These are phyloP conservation scores for Colistium nudipinnis DNA, from an alignment of 2,113 vertebrate genomes.

Conservation along the genomic window DNA sequence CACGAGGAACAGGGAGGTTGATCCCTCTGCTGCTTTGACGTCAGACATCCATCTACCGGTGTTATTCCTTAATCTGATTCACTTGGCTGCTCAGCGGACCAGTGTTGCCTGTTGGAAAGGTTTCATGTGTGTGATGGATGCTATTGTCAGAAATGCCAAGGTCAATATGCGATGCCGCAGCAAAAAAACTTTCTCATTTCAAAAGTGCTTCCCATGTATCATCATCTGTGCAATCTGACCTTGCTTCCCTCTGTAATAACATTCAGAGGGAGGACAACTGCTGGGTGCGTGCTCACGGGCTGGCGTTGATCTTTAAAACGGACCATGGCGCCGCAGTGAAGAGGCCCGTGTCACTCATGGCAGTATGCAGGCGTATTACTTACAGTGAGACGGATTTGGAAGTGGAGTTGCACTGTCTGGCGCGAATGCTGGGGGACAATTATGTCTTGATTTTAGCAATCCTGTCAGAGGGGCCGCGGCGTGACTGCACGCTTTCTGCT, in stretches of 20 bases:
- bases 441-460: slow-evolving; percentile 67
- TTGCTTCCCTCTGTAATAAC: slow-evolving; percentile 93
- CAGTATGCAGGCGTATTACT: slow-evolving; percentile 79
- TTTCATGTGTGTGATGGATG: slow-evolving; percentile 94
- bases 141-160: slow-evolving; percentile 96
- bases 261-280: slow-evolving; percentile 88
- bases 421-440: slow-evolving; percentile 50
- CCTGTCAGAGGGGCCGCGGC: slow-evolving; percentile 41
- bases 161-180: slow-evolving; percentile 89
- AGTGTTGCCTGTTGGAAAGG: slow-evolving; percentile 89
- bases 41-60: slow-evolving; percentile 89
- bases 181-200: slow-evolving; percentile 85
- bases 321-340: slow-evolving; percentile 83
- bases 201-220: slow-evolving; percentile 92
- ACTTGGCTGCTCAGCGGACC: slow-evolving; percentile 88
- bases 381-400: slow-evolving; percentile 67
- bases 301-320: slow-evolving; percentile 86
- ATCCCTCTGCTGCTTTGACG: slow-evolving; percentile 86
- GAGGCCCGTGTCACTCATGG: slow-evolving; percentile 76
- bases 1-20: slow-evolving; percentile 79
- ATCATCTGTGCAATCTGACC: slow-evolving; percentile 92
- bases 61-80: slow-evolving; percentile 92
- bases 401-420: slow-evolving; percentile 46
- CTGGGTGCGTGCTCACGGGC: slow-evolving; percentile 86
- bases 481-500: slow-evolving; percentile 24